Conservation (phyloP, 2,797 vertebrate species). For the Jordanella pulchra region DNA sequence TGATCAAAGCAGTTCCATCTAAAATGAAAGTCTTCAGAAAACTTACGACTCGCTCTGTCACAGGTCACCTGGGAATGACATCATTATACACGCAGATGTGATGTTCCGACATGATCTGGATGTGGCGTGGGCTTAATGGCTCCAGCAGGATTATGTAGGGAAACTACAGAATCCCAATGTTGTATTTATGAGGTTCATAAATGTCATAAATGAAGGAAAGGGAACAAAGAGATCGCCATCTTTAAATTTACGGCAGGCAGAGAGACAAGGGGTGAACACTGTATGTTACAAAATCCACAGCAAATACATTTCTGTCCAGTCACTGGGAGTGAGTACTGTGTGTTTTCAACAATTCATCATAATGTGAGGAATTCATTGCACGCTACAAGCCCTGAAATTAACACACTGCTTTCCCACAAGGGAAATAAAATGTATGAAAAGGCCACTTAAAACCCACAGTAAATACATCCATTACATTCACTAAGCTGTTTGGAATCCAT, state of each 20-base stretch:
- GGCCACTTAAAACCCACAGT: conserved; percentile 32
- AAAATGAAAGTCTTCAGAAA: neutral
- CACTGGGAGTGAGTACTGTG: neutral
- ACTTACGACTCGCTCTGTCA: neutral
- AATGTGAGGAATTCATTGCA: conserved; percentile 26
- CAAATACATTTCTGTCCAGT: conserved; percentile 5
- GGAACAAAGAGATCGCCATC: conserved; percentile 37
- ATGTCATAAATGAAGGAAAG: conserved; percentile 39
- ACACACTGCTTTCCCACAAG: conserved; percentile 21
- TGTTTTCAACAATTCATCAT: conserved; percentile 4
- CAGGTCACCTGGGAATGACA: conserved; percentile 29
- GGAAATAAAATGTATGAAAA: conserved; percentile 18
- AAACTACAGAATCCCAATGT: conserved; percentile 8
- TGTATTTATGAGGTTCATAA: conserved; percentile 49
- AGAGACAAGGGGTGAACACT: conserved; percentile 23
- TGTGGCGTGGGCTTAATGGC: conserved; percentile 23
- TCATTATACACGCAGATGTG: no score
- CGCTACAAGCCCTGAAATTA: conserved; percentile 1
- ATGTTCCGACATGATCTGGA: no score
- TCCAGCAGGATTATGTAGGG: conserved; percentile 19
- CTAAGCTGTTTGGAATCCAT: conserved; percentile 29
- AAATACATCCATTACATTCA: conserved; percentile 48
- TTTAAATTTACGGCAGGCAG: conserved; percentile 51
- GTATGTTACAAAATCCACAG: conserved; percentile 14
- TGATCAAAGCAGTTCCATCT: no score